phyloP scores from a whole-genome alignment of 1,140 invertebrate genomes.

The Drosophila suzukii region DNA sequence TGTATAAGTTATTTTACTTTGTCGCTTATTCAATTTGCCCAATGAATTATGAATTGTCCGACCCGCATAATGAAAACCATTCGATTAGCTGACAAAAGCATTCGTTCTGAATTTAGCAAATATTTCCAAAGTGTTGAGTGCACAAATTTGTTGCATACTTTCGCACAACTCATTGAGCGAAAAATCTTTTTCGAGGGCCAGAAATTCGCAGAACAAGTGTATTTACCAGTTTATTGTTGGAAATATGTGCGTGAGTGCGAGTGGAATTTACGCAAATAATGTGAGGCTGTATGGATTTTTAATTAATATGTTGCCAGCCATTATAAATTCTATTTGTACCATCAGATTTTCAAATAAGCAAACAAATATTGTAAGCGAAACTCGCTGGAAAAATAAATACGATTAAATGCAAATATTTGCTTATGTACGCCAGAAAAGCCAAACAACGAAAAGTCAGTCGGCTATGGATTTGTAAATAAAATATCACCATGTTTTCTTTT shows the following conservation, averaged over 20 bases:
- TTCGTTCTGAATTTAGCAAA: conserved; percentile 6
- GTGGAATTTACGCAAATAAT: conserved; percentile 21
- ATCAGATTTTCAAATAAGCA: conserved; percentile 17
- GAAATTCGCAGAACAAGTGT: conserved; percentile 20
- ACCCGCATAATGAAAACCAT: conserved; percentile 32
- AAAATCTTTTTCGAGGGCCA: neutral
- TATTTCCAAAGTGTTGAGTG: conserved; percentile 26
- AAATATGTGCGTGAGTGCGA: conserved; percentile 7
- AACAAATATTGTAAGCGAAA: conserved; percentile 37
- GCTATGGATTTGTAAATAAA: conserved; percentile 16
- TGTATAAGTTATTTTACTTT: conserved; percentile 27
- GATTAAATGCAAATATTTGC: conserved; percentile 41
- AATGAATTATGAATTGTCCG: conserved; percentile 30
- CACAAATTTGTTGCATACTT: conserved; percentile 38
- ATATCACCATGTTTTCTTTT: conserved; percentile 19
- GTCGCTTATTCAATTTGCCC: conserved; percentile 22
- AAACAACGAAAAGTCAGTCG: conserved; percentile 34
- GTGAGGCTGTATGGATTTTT: conserved; percentile 19
- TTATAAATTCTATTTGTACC: conserved; percentile 37
- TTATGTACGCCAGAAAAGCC: conserved; percentile 25
- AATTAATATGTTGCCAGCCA: conserved; percentile 39
- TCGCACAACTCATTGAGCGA: conserved; percentile 6
- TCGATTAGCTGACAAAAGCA: conserved; percentile 20
- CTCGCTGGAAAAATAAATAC: conserved; percentile 40
- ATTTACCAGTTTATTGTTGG: conserved; percentile 40